These are phyloP conservation scores for Drosophila santomea DNA, from an alignment of 1,140 invertebrate species.

Conservation along the genomic window DNA sequence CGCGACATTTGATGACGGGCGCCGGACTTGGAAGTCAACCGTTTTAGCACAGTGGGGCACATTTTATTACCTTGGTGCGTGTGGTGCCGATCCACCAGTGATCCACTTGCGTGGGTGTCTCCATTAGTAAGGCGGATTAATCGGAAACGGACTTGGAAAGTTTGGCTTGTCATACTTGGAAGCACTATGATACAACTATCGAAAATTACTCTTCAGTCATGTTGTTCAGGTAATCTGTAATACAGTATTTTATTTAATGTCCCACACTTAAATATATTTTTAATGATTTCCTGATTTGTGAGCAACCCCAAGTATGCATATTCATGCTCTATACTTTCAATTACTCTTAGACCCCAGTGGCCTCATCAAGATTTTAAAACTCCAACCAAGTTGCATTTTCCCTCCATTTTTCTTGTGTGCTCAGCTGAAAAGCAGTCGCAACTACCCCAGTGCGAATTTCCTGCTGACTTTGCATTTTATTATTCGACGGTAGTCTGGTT, in stretches of 20 bases:
- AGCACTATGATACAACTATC: not conserved
- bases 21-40: conserved; percentile 36
- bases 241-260: not conserved
- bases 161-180: not conserved
- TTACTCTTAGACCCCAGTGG: conserved; percentile 10
- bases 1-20: conserved; percentile 77
- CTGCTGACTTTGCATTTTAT: conserved; percentile 69
- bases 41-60: conserved; percentile 67
- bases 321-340: conserved; percentile 12
- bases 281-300: conserved; percentile 5
- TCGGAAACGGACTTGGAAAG: conserved; percentile 18
- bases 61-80: conserved; percentile 42
- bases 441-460: conserved; percentile 55
- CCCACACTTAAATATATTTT: not conserved
- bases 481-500: conserved; percentile 55
- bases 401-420: conserved; percentile 15
- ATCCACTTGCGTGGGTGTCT: conserved; percentile 12
- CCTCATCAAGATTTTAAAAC: conserved; percentile 25
- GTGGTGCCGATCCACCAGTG: conserved; percentile 2
- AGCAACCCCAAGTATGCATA: not conserved
- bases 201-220: not conserved
- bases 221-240: not conserved
- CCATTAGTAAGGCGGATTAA: conserved; percentile 1
- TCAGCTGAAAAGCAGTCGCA: conserved; percentile 29
- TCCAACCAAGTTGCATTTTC: conserved; percentile 21